These are phyloP conservation scores for Ciconia stormi DNA, from an alignment of 2,113 vertebrate species.

Conservation along the genomic window DNA sequence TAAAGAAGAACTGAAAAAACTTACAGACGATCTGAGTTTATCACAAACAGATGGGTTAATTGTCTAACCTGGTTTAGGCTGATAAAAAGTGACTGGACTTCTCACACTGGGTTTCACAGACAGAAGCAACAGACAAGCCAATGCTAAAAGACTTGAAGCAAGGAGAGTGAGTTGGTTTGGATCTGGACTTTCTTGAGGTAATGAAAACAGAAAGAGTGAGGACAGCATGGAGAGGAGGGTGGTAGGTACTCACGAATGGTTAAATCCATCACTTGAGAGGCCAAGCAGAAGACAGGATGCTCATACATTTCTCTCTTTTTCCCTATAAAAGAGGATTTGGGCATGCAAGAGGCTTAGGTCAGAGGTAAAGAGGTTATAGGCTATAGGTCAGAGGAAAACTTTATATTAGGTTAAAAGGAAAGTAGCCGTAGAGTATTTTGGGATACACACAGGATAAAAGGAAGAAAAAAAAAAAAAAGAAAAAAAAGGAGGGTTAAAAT, in stretches of 20 bases:
- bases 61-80: slow-evolving; percentile 82
- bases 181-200: slow-evolving; percentile 80
- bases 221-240: slow-evolving; percentile 86
- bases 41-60: slow-evolving; percentile 91
- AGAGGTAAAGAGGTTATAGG: slow-evolving; percentile 90
- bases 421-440: slow-evolving; percentile 81
- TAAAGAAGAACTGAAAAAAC: slow-evolving; percentile 87
- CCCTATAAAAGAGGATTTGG: slow-evolving; percentile 99
- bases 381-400: slow-evolving; percentile 88
- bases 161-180: slow-evolving; percentile 84
- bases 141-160: slow-evolving; percentile 84
- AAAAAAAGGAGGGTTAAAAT: slow-evolving; percentile 71
- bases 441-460: slow-evolving; percentile 77
- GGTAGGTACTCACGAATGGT: slow-evolving; percentile 99
- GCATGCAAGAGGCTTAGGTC: slow-evolving; percentile 98
- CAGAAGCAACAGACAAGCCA: slow-evolving; percentile 87
- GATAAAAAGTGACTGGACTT: slow-evolving; percentile 85
- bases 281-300: slow-evolving; percentile 99
- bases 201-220: slow-evolving; percentile 83
- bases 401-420: slow-evolving; percentile 85
- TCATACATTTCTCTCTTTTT: slow-evolving; percentile 99
- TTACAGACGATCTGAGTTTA: slow-evolving; percentile 85
- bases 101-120: slow-evolving; percentile 90
- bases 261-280: slow-evolving; percentile 99
- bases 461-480: slow-evolving; percentile 49